Evolutionary conservation across 2,113 vertebrate species (phyloP).

Genomic region (Onychostruthus taczanowskii): DNA sequence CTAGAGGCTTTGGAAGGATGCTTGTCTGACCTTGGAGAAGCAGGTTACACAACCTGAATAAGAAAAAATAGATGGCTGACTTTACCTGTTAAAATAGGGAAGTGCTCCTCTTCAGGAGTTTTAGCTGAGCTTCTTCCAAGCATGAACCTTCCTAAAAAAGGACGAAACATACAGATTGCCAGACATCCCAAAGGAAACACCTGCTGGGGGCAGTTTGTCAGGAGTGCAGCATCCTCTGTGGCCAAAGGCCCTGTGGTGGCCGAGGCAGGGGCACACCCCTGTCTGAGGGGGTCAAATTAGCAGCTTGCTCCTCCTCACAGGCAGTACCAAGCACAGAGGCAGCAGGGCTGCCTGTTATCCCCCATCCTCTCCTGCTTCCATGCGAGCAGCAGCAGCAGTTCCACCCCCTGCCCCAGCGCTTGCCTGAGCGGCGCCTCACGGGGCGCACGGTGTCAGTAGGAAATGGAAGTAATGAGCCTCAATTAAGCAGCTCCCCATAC

Average conservation of each 20-base stretch:
- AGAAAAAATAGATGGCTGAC: background rate
- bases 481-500: conserved; percentile 59
- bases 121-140: background rate
- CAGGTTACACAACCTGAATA: background rate
- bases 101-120: background rate
- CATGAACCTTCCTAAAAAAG: background rate
- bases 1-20: background rate
- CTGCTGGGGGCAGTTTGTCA: background rate
- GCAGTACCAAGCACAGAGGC: background rate
- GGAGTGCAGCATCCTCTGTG: background rate
- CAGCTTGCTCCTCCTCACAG: background rate
- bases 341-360: background rate
- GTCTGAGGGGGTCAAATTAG: background rate
- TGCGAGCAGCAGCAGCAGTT: background rate
- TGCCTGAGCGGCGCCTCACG: background rate
- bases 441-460: conserved; percentile 34
- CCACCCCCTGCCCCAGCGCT: background rate
- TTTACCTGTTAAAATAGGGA: background rate
- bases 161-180: background rate
- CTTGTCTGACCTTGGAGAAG: background rate
- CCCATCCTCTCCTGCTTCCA: background rate
- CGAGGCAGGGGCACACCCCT: fast-evolving
- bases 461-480: conserved; percentile 58
- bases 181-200: background rate
- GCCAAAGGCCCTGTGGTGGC: background rate